Evolutionary conservation across 1,140 invertebrate species (phyloP).

Genomic region (Elymnias hypermnestra): DNA sequence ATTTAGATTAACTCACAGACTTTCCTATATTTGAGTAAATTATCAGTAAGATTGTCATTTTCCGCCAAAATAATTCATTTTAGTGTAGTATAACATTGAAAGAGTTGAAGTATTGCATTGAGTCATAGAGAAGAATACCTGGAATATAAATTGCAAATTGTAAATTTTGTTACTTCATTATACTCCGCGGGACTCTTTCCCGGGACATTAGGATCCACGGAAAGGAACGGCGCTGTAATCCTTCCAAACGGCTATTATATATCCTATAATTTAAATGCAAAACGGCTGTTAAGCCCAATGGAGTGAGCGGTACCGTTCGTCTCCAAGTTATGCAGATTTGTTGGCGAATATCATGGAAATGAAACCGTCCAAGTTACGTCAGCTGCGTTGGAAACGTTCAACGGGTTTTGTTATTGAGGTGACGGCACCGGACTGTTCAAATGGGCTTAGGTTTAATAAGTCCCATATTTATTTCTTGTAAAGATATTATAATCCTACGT

Average conservation of each 20-base stretch:
- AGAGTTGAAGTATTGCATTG: too few species aligned
- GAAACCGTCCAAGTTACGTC: conserved; percentile 24
- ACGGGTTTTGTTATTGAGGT: conserved; percentile 7
- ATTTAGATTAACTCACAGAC: too few species aligned
- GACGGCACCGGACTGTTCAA: too few species aligned
- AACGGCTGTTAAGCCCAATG: conserved; percentile 21
- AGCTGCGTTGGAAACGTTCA: conserved; percentile 17
- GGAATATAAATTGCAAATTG: conserved; percentile 17
- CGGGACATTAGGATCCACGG: conserved; percentile 18
- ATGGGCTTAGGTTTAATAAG: too few species aligned
- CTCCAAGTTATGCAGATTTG: conserved; percentile 30
- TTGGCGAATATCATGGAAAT: conserved; percentile 24
- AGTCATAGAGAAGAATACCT: too few species aligned
- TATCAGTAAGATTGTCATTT: too few species aligned
- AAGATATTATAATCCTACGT: too few species aligned
- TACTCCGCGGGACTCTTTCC: conserved; percentile 19
- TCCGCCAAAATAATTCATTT: too few species aligned
- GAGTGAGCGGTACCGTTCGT: conserved; percentile 20
- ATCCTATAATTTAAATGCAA: conserved; percentile 29
- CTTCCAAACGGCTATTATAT: conserved; percentile 23
- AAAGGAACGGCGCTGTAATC: conserved; percentile 26
- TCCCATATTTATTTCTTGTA: too few species aligned
- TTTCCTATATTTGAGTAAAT: too few species aligned
- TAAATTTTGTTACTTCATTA: conserved; percentile 16
- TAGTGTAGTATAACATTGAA: too few species aligned